These are phyloP conservation scores for Dasysyrphus albostriatus DNA, from an alignment of 2,888 invertebrate species.

Conservation along the genomic window DNA sequence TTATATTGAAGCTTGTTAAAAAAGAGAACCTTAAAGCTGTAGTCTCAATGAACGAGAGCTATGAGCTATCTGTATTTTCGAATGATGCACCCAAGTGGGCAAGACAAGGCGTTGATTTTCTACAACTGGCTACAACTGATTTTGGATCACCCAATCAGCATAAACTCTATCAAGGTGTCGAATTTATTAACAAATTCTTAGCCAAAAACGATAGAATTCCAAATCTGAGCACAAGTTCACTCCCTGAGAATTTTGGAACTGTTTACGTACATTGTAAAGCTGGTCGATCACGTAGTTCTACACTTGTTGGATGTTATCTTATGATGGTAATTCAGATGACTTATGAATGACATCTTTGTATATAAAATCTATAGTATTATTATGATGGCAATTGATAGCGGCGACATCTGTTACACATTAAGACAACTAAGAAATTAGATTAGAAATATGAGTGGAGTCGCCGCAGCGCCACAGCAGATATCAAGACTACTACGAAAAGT, in stretches of 20 bases:
- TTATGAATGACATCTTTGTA: too few species aligned
- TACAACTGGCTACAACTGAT: constrained; percentile 95
- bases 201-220: constrained; percentile 83
- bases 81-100: constrained; percentile 94
- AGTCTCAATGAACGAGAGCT: constrained; percentile 98
- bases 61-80: constrained; percentile 94
- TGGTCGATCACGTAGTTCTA: constrained; percentile 98
- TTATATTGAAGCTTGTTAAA: constrained; percentile 86
- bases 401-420: too few species aligned
- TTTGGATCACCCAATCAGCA: constrained; percentile 95
- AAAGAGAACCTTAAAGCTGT: constrained; percentile 97
- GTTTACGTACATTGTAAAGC: constrained; percentile 99
- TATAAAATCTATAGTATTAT: too few species aligned
- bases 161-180: constrained; percentile 91
- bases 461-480: too few species aligned
- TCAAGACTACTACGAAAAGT: too few species aligned
- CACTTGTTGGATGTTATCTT: constrained; percentile 98
- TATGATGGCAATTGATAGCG: too few species aligned
- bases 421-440: too few species aligned
- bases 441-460: too few species aligned
- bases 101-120: constrained; percentile 90
- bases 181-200: constrained; percentile 92
- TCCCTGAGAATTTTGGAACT: constrained; percentile 84
- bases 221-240: constrained; percentile 80
- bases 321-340: constrained; percentile 88